Evolutionary conservation across 1,140 invertebrate species (phyloP), one percentile per base, ranked within the genome.

Genomic region (Dysdera silvatica): DNA sequence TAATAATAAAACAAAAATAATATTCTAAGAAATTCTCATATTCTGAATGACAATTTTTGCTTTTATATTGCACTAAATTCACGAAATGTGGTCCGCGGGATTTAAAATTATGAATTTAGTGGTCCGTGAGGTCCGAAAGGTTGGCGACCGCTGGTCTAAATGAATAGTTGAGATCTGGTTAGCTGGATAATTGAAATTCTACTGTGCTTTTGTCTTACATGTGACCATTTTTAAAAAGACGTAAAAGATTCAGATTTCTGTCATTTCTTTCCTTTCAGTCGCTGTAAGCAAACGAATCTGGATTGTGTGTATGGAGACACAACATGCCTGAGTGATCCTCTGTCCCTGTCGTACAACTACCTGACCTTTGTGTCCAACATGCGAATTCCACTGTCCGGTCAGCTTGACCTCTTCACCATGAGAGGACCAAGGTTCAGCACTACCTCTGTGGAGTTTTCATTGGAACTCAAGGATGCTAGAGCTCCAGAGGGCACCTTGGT

Each of bases 331-430:
- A 82, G 82, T 7, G 82, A 84, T 69, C 90, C 92, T 0, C 82
- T 88, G 18, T 86, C 87, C 52, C 88, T 87, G 71, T 91, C 89
- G 5, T 93, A 86, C 78, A 94, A 94, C 76, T 96, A 89, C 74
- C 87, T 96, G 64, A 89, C 89, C 0, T 86, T 96, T 68, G 85
- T 89, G 0, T 87, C 89, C 51, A 89, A 90, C 73, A 76, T 93
- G 18, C 83, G 84, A 26, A 81, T 95, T 7, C 84, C 88, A 0
- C 71, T 77, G 2, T 77, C 74, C 62, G 86, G 83, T 5, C 79
- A 81, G 67, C 77, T 89, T 40, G 85, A 89, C 54, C 76, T 97
- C 2, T 95, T 95, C 74, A 91, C 87, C 10, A 91, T 96, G 83
- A 81, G 87, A 58, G 77, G 70, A 0, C 87, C 88, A 0, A 76